These are phyloP conservation scores for Macrobrachium rosenbergii DNA, from an alignment of 1,140 invertebrate genomes.

Conservation along the genomic window DNA sequence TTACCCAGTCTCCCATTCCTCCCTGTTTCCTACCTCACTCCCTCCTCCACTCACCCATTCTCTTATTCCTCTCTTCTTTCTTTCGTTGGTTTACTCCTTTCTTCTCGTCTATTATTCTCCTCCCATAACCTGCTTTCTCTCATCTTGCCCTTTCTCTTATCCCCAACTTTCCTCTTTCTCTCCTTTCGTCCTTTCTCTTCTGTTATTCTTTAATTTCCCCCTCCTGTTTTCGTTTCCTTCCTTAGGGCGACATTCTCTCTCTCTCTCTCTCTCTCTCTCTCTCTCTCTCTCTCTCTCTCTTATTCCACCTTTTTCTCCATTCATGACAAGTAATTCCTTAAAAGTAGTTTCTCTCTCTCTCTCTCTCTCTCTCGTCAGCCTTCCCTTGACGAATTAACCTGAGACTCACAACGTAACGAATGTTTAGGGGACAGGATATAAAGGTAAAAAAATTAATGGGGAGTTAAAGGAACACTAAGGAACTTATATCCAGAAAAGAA, in stretches of 20 bases:
- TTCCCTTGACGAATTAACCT: background rate
- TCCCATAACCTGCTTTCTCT: background rate
- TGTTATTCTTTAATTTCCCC: conserved; percentile 1
- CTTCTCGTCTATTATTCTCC: background rate
- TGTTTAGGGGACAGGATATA: background rate
- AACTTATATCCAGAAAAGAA: background rate
- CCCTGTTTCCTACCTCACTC: background rate
- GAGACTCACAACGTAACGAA: background rate
- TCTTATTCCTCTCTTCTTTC: background rate
- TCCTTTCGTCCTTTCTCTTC: background rate
- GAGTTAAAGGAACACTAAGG: too few species aligned
- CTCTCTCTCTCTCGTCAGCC: background rate
- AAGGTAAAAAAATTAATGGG: too few species aligned
- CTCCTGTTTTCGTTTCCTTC: background rate
- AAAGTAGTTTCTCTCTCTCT: too few species aligned
- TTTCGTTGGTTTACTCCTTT: background rate
- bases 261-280: background rate
- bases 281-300: conserved; percentile 30
- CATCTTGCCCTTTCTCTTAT: background rate
- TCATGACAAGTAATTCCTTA: background rate
- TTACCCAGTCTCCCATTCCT: background rate
- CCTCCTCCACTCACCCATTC: conserved; percentile 5
- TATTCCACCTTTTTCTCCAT: background rate
- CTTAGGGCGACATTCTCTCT: too few species aligned
- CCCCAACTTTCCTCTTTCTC: background rate